Conservation (phyloP, 2,113 vertebrate species). For the Sprattus sprattus region DNA sequence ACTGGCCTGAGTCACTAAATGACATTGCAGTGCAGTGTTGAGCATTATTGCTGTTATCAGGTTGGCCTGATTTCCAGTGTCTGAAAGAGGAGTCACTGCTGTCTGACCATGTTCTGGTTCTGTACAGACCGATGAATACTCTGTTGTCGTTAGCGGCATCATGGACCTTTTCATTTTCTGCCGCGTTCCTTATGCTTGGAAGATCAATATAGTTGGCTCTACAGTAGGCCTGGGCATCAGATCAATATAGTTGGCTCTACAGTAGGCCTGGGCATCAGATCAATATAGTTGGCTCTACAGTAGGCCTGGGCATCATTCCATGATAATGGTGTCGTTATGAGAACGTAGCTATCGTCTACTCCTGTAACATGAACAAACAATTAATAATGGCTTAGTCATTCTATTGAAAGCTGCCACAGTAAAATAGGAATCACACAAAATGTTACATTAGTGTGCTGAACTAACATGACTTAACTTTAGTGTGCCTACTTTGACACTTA, state of each 20-base stretch:
- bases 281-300: background rate
- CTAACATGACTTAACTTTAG: too few species aligned
- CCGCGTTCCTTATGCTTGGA: background rate
- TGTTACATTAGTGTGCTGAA: too few species aligned
- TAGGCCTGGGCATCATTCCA: constrained; percentile 28
- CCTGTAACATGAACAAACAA: background rate
- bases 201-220: background rate
- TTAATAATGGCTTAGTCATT: too few species aligned
- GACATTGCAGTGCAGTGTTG: background rate
- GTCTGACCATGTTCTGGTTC: constrained; percentile 35
- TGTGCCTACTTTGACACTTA: background rate
- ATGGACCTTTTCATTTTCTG: constrained; percentile 16
- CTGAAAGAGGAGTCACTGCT: constrained; percentile 13
- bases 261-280: background rate
- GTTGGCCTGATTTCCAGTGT: constrained; percentile 31
- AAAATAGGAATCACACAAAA: too few species aligned
- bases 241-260: background rate
- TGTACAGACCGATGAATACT: constrained; percentile 34
- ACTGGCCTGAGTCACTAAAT: background rate
- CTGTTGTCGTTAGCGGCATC: background rate
- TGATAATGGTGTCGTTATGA: background rate
- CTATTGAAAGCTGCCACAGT: too few species aligned
- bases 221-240: constrained; percentile 19
- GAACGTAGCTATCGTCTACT: constrained; percentile 11
- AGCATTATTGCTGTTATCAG: background rate